Percentiles rank a stretch among this genome's conserved stretches.
These are phyloP conservation scores for Heteromurus nitidus DNA, from an alignment of 2,888 invertebrate species.

Conservation along the genomic window DNA sequence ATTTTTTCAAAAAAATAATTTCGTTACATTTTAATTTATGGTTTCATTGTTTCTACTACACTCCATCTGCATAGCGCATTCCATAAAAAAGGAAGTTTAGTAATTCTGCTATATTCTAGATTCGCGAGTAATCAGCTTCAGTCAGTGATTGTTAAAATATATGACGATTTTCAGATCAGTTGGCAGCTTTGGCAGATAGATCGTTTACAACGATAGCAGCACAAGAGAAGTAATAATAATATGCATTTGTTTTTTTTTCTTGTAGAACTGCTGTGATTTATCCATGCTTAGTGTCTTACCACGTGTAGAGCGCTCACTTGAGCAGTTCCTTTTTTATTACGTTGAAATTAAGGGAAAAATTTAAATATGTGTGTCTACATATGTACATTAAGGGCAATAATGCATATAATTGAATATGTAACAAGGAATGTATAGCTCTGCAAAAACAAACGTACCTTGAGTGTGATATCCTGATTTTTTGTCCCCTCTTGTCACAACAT, in stretches of 20 bases:
- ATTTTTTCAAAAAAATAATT: constrained; percentile 15
- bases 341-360: too few species aligned
- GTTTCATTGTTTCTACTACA: constrained; percentile 18
- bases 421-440: neutral
- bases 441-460: neutral
- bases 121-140: neutral
- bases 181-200: neutral
- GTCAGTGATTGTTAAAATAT: neutral
- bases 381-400: too few species aligned
- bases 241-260: neutral
- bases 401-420: neutral
- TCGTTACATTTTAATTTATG: constrained; percentile 41
- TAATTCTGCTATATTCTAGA: constrained; percentile 17
- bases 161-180: neutral
- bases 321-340: too few species aligned
- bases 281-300: too few species aligned
- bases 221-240: neutral
- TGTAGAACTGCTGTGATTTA: too few species aligned
- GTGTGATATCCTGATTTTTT: neutral
- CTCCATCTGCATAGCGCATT: neutral
- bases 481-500: too few species aligned
- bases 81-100: constrained; percentile 16
- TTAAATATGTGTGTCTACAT: too few species aligned
- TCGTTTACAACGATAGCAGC: neutral
- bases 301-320: too few species aligned